These are phyloP conservation scores for Spilarctia lutea DNA, from an alignment of 2,888 invertebrate species.

Conservation along the genomic window DNA sequence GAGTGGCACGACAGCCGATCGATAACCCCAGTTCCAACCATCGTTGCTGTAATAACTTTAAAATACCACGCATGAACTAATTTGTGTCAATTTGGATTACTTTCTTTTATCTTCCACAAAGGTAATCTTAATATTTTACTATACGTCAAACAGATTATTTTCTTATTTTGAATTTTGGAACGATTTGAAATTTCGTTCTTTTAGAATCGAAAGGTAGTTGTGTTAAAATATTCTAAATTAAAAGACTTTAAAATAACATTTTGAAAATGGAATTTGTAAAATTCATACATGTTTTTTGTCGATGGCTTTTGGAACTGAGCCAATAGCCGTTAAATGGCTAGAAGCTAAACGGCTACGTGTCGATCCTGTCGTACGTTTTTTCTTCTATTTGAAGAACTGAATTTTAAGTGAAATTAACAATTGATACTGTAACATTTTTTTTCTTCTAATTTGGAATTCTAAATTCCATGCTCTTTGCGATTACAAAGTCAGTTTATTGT, in stretches of 20 bases:
- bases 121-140: not conserved
- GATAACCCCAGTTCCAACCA: conserved; percentile 47
- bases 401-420: not conserved
- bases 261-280: conserved; percentile 10
- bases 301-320: conserved; percentile 23
- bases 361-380: conserved; percentile 1
- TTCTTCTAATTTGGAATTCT: not conserved
- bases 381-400: not conserved
- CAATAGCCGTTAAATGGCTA: conserved; percentile 11
- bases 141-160: not conserved
- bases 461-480: not conserved
- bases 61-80: not conserved
- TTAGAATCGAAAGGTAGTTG: not conserved
- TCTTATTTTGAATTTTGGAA: not conserved
- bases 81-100: not conserved
- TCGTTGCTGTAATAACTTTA: conserved; percentile 6
- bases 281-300: conserved; percentile 14
- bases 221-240: not conserved
- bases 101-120: not conserved
- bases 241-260: not conserved
- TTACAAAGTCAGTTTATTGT: too few species aligned
- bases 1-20: conserved; percentile 58
- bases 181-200: not conserved
- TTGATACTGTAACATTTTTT: not conserved
- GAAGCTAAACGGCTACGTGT: conserved; percentile 4